phyloP scores from a whole-genome alignment of 2,888 invertebrate genomes.

The Corbicula japonica region DNA sequence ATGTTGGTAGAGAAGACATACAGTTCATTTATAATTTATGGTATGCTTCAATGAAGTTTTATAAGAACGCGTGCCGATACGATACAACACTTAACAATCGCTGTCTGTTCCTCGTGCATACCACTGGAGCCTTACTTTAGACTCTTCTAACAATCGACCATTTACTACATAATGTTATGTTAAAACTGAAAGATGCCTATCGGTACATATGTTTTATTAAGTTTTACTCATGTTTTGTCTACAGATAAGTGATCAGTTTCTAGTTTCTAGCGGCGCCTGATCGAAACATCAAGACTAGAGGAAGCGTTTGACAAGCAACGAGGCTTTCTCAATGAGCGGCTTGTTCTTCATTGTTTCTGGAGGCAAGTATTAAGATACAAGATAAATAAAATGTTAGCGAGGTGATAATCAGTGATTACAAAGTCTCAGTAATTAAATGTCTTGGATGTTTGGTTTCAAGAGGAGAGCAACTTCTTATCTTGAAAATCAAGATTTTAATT shows the following conservation, averaged over 20 bases:
- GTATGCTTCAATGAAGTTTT: slow-evolving; percentile 8
- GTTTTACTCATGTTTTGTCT: slow-evolving; percentile 59
- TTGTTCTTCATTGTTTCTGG: slow-evolving; percentile 31
- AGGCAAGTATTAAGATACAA: slow-evolving; percentile 28
- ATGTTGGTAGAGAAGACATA: no score
- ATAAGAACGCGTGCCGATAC: slow-evolving; percentile 14
- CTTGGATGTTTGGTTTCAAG: no score
- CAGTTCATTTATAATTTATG: no score
- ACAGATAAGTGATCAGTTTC: slow-evolving; percentile 31
- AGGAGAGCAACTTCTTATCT: no score
- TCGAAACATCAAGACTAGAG: slow-evolving; percentile 21
- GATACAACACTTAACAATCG: slow-evolving; percentile 29
- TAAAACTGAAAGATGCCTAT: slow-evolving; percentile 50
- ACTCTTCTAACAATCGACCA: slow-evolving; percentile 42
- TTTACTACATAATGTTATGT: slow-evolving; percentile 47
- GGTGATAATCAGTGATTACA: slow-evolving; percentile 17
- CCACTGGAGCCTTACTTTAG: slow-evolving; percentile 26
- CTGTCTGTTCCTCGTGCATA: slow-evolving; percentile 28
- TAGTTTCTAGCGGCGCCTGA: slow-evolving; percentile 31
- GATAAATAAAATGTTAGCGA: slow-evolving; percentile 24
- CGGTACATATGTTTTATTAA: slow-evolving; percentile 62
- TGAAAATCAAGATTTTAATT: no score
- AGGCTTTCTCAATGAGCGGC: slow-evolving; percentile 9
- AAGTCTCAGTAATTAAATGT: no score
- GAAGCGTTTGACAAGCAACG: slow-evolving; percentile 31